Evolutionary conservation across 2,888 invertebrate genomes (phyloP).

Genomic region (Hemistola chrysoprasaria): DNA sequence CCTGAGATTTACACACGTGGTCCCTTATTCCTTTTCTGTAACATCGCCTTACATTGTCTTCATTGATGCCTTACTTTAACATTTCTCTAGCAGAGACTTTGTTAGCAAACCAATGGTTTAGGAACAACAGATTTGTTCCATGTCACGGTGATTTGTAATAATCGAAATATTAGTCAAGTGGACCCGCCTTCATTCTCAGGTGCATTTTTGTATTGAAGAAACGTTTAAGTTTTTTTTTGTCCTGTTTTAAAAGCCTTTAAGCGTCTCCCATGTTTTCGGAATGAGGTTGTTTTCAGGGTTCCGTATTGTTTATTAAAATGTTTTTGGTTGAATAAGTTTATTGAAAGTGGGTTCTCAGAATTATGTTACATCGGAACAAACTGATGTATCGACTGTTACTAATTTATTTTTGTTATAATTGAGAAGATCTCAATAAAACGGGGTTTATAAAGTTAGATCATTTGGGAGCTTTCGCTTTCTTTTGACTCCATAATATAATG

Average conservation of each 20-base stretch:
- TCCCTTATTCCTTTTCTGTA: conserved; percentile 22
- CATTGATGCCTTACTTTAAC: conserved; percentile 37
- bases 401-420: too few species aligned
- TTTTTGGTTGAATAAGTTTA: too few species aligned
- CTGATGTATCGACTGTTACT: too few species aligned
- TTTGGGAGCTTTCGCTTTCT: too few species aligned
- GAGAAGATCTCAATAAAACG: too few species aligned
- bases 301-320: conserved; percentile 19
- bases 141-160: conserved; percentile 63
- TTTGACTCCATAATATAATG: too few species aligned
- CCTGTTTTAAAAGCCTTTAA: conserved; percentile 69
- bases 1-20: conserved; percentile 64
- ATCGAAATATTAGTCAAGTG: conserved; percentile 78
- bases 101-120: conserved; percentile 35
- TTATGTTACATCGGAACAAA: too few species aligned
- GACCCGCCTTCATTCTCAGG: conserved; percentile 80
- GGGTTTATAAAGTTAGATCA: too few species aligned
- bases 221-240: conserved; percentile 72
- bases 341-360: too few species aligned
- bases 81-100: background rate
- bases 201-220: conserved; percentile 80
- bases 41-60: conserved; percentile 19
- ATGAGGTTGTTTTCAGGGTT: conserved; percentile 60
- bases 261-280: conserved; percentile 74
- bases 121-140: conserved; percentile 19